Percentiles rank a stretch among this genome's conserved stretches.
Conservation (phyloP, 64 coral and sea anemone genomes). For the Actinia equina region DNA sequence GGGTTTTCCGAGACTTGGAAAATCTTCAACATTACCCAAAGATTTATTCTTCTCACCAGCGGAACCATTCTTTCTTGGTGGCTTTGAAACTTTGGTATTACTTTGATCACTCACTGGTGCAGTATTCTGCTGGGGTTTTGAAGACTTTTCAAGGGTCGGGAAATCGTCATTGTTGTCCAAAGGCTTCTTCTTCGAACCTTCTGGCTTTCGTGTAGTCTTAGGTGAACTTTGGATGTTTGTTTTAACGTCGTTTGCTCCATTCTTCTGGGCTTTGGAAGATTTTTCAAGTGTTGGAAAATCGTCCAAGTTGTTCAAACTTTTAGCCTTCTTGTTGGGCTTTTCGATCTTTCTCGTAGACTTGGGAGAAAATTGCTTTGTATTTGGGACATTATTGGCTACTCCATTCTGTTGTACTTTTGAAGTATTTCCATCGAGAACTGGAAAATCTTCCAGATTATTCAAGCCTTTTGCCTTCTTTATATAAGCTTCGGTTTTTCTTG, state of each 20-base stretch:
- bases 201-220: neutral
- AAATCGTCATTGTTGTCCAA: neutral
- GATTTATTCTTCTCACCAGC: neutral
- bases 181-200: neutral
- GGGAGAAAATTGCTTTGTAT: neutral
- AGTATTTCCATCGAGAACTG: neutral
- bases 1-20: neutral
- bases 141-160: neutral
- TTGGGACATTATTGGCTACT: neutral
- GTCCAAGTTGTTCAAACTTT: neutral
- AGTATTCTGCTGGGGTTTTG: neutral
- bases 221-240: neutral
- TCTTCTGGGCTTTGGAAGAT: neutral
- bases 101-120: too few relatives aligned
- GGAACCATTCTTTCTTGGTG: neutral
- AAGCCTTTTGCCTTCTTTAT: neutral
- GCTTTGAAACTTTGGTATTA: neutral
- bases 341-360: neutral
- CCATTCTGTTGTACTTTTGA: neutral
- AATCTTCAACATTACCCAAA: neutral
- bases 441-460: neutral
- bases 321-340: neutral
- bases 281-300: constrained; percentile 8
- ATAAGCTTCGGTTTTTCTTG: neutral
- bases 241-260: neutral